A percentile compares a stretch with the other conserved stretches of the same genome.
These are phyloP conservation scores for Crepidodera aurea DNA, from an alignment of 2,888 invertebrate genomes.

Conservation along the genomic window DNA sequence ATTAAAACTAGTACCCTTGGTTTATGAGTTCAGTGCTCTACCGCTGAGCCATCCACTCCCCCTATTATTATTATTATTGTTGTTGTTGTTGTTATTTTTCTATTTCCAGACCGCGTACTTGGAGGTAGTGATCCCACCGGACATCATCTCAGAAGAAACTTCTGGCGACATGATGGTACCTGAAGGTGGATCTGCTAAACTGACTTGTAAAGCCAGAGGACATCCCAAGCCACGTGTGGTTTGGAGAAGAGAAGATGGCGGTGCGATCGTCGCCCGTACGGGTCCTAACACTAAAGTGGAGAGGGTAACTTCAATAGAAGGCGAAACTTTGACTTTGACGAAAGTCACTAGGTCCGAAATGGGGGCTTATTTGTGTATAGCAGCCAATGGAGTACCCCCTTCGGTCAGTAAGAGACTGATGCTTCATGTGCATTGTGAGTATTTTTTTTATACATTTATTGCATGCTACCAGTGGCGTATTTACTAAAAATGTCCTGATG, in stretches of 20 bases:
- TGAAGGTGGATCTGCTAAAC: slow-evolving; percentile 88
- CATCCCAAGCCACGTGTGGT: slow-evolving; percentile 85
- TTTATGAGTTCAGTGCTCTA: too few species aligned
- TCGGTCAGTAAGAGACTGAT: slow-evolving; percentile 90
- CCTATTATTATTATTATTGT: too few species aligned
- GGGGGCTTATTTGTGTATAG: slow-evolving; percentile 89
- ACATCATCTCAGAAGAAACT: slow-evolving; percentile 88
- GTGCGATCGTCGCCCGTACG: slow-evolving; percentile 80
- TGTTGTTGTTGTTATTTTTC: too few species aligned
- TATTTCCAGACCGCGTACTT: slow-evolving; percentile 68
- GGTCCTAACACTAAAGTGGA: slow-evolving; percentile 77
- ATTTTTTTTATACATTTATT: slow-evolving; percentile 41
- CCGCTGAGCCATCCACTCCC: too few species aligned
- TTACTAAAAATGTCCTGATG: too few species aligned
- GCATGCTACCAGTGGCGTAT: too few species aligned
- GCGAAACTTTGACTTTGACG: slow-evolving; percentile 81
- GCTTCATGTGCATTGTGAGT: slow-evolving; percentile 92
- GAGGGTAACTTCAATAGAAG: slow-evolving; percentile 79
- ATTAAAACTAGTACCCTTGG: too few species aligned
- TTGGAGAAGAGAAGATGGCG: slow-evolving; percentile 88
- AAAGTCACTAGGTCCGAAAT: slow-evolving; percentile 90
- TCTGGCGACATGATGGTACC: slow-evolving; percentile 94
- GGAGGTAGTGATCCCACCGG: slow-evolving; percentile 92
- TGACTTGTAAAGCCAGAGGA: slow-evolving; percentile 86
- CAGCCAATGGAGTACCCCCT: slow-evolving; percentile 87